These are phyloP conservation scores for Sciurus niger DNA, from an alignment of 2,113 vertebrate species.

Conservation along the genomic window DNA sequence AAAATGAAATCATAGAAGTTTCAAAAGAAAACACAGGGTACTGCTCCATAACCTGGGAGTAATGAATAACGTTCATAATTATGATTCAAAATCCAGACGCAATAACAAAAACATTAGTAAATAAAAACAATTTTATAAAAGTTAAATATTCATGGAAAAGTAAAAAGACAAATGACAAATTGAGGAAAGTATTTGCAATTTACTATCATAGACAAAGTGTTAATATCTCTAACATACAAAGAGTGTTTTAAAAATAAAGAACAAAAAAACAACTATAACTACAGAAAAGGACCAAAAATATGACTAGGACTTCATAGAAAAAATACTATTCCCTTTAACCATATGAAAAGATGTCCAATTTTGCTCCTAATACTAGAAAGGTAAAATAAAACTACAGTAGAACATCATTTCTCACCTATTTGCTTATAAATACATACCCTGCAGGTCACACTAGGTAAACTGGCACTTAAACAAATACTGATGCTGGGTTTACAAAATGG, in stretches of 20 bases:
- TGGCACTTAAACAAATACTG: background rate
- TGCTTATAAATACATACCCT: background rate
- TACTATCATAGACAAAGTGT: constrained; percentile 32
- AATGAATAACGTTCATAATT: constrained; percentile 39
- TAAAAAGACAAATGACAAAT: constrained; percentile 66
- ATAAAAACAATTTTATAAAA: constrained; percentile 18
- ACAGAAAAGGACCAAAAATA: background rate
- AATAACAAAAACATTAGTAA: constrained; percentile 65
- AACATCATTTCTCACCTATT: background rate
- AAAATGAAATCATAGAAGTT: constrained; percentile 44
- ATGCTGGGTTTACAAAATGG: background rate
- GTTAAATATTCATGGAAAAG: constrained; percentile 14
- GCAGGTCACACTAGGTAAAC: background rate
- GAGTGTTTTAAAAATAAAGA: constrained; percentile 31
- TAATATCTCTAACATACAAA: constrained; percentile 34
- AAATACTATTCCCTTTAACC: background rate
- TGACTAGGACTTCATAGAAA: constrained; percentile 50
- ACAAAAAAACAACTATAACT: background rate
- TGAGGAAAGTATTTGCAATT: background rate
- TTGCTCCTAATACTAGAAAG: constrained; percentile 35
- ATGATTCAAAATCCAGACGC: constrained; percentile 37
- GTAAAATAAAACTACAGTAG: background rate
- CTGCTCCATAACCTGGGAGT: background rate
- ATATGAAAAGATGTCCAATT: background rate
- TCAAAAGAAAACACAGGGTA: constrained; percentile 44